Base-by-base conservation (phyloP, 1,140 invertebrate genomes). In the Thaumatotibia leucotreta region DNA sequence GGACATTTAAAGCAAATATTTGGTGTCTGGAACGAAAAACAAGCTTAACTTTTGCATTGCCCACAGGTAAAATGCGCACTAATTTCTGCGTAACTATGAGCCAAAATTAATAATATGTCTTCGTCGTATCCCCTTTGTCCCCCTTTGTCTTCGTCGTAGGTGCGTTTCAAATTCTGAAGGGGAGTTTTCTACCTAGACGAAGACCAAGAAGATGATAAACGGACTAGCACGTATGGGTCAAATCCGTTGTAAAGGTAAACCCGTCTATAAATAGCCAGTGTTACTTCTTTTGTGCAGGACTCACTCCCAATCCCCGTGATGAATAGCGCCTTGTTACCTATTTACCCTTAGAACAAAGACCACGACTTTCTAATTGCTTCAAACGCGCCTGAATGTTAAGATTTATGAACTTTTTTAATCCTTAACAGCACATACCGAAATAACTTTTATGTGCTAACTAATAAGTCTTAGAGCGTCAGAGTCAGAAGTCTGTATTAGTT, bases 351-450 rank as follows among this genome's bases (percentile, higher is more conserved):
- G 73, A 76, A 78, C 76, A 83, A 79, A 79, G 77, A 72, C 54
- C 73, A 70, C 70, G 74, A 64, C 77, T 82, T 82, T 79, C 74
- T 80, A 83, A 79, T 82, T 77, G 80, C 76, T 71, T 50, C 54
- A 73, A 77, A 75, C 70, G 67, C 35, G 50, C 35, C 65, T 74
- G 65, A 65, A 62, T 73, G 71, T 72, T 74, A 54, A 74, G 45
- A 72, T 73, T 72, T 70, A 70, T 63, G 63, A 29, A 52, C 63
- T 74, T 77, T 77, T 73, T 69, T 67, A 65, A 67, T 73, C 61
- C 66, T 22, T 69, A 68, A 63, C 10, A 14, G 4, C 54, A 49
- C 24, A 45, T 8, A 6, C 9, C 6, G 31, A 73, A 76, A 67
- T 62, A 45, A 20, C 35, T 63, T 69, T 32, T 65, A 63, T 65